Evolutionary conservation across 2,797 vertebrate species (phyloP).

Genomic region (Hoplostethus mediterraneus): DNA sequence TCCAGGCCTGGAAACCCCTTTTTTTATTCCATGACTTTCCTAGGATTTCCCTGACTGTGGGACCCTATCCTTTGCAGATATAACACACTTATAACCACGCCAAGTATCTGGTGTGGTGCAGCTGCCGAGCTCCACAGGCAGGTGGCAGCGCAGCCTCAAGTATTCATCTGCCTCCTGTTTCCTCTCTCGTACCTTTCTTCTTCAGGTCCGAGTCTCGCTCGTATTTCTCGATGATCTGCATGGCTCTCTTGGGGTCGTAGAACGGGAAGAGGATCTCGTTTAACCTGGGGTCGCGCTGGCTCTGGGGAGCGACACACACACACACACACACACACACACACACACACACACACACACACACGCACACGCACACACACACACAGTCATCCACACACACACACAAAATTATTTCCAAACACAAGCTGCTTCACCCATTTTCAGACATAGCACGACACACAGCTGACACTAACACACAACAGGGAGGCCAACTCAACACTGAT

Average conservation of each 20-base stretch:
- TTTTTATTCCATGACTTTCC: too few species aligned
- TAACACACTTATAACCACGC: too few species aligned
- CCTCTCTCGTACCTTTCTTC: constrained; percentile 88
- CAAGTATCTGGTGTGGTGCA: constrained; percentile 29
- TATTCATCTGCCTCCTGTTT: not conserved
- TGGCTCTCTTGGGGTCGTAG: constrained; percentile 96
- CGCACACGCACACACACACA: constrained; percentile 13
- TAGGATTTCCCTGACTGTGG: too few species aligned
- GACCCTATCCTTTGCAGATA: too few species aligned
- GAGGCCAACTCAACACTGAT: constrained; percentile 15
- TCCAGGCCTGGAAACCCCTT: too few species aligned
- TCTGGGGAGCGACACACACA: constrained; percentile 78
- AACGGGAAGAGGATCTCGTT: constrained; percentile 99
- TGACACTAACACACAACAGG: constrained; percentile 30
- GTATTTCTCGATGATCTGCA: constrained; percentile 97
- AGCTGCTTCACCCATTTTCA: not conserved
- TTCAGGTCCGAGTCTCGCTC: constrained; percentile 93
- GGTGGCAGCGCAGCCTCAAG: constrained; percentile 70
- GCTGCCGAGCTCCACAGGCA: constrained; percentile 48
- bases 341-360: constrained; percentile 15
- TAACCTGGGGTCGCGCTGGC: constrained; percentile 96
- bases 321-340: constrained; percentile 17
- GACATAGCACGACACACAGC: constrained; percentile 1
- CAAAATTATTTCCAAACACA: constrained; percentile 16
- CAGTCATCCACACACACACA: constrained; percentile 22